Percentiles rank a stretch among this genome's conserved stretches.
These are phyloP conservation scores for Helicorthomorpha holstii DNA, from an alignment of 1,140 invertebrate species.

Conservation along the genomic window DNA sequence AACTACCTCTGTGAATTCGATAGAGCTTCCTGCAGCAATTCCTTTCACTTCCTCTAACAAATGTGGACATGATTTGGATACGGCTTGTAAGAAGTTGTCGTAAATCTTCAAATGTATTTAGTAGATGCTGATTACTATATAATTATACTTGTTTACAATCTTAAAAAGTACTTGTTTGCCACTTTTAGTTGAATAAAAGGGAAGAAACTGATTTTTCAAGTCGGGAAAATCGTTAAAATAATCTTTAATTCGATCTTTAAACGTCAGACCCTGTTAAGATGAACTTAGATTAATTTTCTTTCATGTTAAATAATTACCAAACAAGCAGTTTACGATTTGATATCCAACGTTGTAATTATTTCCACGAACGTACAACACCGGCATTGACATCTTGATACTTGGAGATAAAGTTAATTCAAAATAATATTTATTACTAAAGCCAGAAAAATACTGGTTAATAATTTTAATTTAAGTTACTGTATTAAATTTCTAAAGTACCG, in stretches of 20 bases:
- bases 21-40: neutral
- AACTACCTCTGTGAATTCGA: neutral
- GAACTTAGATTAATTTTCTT: neutral
- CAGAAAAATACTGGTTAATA: neutral
- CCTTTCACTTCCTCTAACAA: neutral
- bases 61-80: neutral
- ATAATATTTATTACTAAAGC: neutral
- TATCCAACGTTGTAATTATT: neutral
- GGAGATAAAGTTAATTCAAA: neutral
- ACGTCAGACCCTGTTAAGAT: neutral
- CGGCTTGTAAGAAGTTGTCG: neutral
- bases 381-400: neutral
- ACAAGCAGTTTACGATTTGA: neutral
- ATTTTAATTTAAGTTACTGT: neutral
- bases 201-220: neutral
- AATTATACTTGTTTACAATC: neutral
- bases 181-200: neutral
- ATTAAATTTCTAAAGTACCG: neutral
- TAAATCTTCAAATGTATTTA: neutral
- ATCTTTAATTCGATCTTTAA: neutral
- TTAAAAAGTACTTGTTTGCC: neutral
- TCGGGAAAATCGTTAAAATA: neutral
- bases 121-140: neutral
- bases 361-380: neutral
- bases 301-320: neutral